Conservation (phyloP, 2,888 invertebrate species). For the Andrena bicolor region DNA sequence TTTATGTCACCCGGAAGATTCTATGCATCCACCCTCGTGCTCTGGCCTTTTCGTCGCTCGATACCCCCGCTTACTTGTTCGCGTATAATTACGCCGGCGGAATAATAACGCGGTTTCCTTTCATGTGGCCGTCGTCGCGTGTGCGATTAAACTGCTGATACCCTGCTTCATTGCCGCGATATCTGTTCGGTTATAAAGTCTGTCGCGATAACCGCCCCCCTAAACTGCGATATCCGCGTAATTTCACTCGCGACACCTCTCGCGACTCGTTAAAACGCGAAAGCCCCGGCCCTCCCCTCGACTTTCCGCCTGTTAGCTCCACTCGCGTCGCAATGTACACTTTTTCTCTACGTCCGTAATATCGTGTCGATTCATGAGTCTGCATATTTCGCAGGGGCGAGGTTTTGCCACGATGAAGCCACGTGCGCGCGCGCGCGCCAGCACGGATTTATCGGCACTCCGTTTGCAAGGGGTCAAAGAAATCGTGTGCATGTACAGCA, state of each 20-base stretch:
- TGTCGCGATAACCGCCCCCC: constrained; percentile 25
- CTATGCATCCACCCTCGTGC: not conserved
- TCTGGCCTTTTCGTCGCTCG: constrained; percentile 7
- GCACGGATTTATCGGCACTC: no score
- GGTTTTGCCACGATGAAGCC: no score
- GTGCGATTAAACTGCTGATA: constrained; percentile 43
- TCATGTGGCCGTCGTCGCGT: constrained; percentile 41
- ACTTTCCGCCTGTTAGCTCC: not conserved
- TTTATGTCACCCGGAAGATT: constrained; percentile 27
- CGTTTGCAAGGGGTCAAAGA: no score
- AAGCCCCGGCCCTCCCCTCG: not conserved
- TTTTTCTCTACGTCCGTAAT: not conserved
- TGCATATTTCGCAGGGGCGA: no score
- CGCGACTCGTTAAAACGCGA: constrained; percentile 22
- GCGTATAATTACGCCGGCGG: constrained; percentile 45
- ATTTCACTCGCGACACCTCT: constrained; percentile 37
- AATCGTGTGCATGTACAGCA: not conserved
- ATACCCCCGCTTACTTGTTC: constrained; percentile 7
- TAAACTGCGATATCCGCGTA: constrained; percentile 26
- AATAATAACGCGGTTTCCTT: constrained; percentile 50
- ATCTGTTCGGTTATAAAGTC: constrained; percentile 40
- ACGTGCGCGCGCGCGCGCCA: no score
- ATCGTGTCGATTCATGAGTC: not conserved
- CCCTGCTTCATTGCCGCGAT: constrained; percentile 19
- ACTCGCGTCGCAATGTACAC: not conserved